These are phyloP conservation scores for Hedya salicella DNA, from an alignment of 2,888 invertebrate genomes.

Conservation along the genomic window DNA sequence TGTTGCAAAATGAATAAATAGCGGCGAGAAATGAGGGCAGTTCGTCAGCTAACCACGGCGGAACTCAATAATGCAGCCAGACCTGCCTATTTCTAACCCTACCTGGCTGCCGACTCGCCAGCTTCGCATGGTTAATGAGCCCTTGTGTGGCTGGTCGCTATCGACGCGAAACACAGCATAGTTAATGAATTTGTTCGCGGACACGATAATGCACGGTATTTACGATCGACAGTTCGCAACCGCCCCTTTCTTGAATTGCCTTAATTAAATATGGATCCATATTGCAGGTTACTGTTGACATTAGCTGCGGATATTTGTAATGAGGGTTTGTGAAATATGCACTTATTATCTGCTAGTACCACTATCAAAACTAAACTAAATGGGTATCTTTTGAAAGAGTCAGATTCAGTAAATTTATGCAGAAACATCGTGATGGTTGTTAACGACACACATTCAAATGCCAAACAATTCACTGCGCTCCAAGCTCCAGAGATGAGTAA, in stretches of 20 bases:
- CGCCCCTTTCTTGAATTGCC: slow-evolving; percentile 60
- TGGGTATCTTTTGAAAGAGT: neutral
- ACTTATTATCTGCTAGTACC: neutral
- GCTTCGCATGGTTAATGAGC: slow-evolving; percentile 46
- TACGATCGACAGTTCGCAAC: slow-evolving; percentile 76
- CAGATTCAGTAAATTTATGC: too few species aligned
- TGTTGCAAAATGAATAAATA: slow-evolving; percentile 84
- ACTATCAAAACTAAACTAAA: neutral
- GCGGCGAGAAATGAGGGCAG: slow-evolving; percentile 83
- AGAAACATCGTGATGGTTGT: too few species aligned
- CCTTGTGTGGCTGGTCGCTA: slow-evolving; percentile 56
- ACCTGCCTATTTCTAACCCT: slow-evolving; percentile 52
- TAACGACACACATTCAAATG: neutral
- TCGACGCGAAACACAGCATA: slow-evolving; percentile 70
- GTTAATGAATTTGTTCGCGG: slow-evolving; percentile 68
- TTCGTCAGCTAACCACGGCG: slow-evolving; percentile 74
- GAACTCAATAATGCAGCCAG: slow-evolving; percentile 75
- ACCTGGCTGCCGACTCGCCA: slow-evolving; percentile 48
- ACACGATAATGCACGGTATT: slow-evolving; percentile 80
- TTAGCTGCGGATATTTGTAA: slow-evolving; percentile 17
- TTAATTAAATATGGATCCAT: slow-evolving; percentile 52
- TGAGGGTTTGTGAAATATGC: neutral
- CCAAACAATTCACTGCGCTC: neutral
- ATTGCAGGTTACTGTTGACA: slow-evolving; percentile 7
- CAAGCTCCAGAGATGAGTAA: slow-evolving; percentile 62